These are phyloP conservation scores for Syngnathoides biaculeatus DNA, from an alignment of 2,113 vertebrate genomes.

Conservation along the genomic window DNA sequence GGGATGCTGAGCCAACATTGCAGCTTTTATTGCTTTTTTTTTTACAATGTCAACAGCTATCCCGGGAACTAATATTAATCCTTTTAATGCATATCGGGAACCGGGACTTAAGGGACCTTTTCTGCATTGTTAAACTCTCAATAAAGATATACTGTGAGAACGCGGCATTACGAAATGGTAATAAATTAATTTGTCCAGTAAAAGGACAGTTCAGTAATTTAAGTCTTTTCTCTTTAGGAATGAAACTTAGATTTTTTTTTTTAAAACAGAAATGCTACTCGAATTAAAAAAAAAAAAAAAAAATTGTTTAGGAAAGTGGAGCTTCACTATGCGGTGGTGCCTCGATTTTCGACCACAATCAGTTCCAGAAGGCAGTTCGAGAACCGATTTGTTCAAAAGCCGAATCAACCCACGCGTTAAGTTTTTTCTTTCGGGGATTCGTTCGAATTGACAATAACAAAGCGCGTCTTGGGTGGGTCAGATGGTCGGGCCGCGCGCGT, in stretches of 20 bases:
- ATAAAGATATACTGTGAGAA: not conserved
- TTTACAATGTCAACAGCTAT: slow-evolving; percentile 67
- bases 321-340: too few species aligned
- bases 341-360: too few species aligned
- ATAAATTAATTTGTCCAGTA: not conserved
- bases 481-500: too few species aligned
- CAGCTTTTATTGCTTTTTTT: slow-evolving; percentile 61
- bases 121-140: slow-evolving; percentile 33
- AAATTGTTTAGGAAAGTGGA: too few species aligned
- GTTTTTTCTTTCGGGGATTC: too few species aligned
- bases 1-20: slow-evolving; percentile 36
- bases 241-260: not conserved
- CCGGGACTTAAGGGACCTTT: slow-evolving; percentile 33
- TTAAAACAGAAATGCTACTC: too few species aligned
- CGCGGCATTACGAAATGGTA: not conserved
- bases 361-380: too few species aligned
- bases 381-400: too few species aligned
- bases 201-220: not conserved
- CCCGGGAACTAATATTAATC: slow-evolving; percentile 61
- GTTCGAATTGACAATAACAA: too few species aligned
- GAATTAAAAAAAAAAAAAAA: too few species aligned
- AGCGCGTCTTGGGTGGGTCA: too few species aligned
- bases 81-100: not conserved
- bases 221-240: not conserved
- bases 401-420: too few species aligned